These are phyloP conservation scores for Dysmachus trigonus DNA, from an alignment of 2,888 invertebrate genomes.

Conservation along the genomic window DNA sequence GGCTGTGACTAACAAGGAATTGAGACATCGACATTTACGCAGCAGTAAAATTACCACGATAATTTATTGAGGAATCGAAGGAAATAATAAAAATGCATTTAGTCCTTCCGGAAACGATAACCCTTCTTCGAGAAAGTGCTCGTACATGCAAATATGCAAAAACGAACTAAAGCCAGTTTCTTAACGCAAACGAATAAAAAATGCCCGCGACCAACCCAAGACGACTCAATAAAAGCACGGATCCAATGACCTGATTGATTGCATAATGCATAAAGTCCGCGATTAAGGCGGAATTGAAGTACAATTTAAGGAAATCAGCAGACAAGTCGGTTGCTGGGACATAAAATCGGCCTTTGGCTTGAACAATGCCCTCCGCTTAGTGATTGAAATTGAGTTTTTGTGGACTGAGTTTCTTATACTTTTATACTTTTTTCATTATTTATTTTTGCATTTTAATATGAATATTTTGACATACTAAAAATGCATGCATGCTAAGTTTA, in stretches of 20 bases:
- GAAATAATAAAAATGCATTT: neutral
- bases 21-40: neutral
- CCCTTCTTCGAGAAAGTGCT: neutral
- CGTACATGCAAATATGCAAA: neutral
- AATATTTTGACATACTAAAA: no score
- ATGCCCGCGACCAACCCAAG: neutral
- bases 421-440: no score
- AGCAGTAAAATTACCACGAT: neutral
- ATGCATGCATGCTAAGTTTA: no score
- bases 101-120: neutral
- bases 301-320: slow-evolving; percentile 10
- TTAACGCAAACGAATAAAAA: neutral
- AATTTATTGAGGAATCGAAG: neutral
- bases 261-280: slow-evolving; percentile 16
- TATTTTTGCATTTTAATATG: no score
- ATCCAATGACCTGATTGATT: slow-evolving; percentile 31
- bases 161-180: neutral
- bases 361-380: neutral
- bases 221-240: slow-evolving; percentile 12
- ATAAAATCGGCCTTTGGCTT: neutral
- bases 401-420: no score
- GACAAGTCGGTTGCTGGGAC: neutral
- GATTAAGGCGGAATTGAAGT: neutral
- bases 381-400: no score
- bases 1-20: neutral